A percentile compares a stretch with the other conserved stretches of the same genome.
Evolutionary conservation across 2,797 vertebrate species (phyloP).

Genomic region (Neosilurus hyrtlii): DNA sequence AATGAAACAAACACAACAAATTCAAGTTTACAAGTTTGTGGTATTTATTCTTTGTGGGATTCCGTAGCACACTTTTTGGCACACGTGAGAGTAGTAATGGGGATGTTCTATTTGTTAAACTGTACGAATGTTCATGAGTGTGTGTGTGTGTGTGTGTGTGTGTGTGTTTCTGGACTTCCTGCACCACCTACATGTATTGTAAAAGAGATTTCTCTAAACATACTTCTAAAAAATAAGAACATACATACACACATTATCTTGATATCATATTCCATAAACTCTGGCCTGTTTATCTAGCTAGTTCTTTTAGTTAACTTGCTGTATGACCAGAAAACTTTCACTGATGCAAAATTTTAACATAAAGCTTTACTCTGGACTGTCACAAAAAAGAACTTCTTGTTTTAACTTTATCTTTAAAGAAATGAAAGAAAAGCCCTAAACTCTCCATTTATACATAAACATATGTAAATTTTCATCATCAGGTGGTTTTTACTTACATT

Average conservation of each 20-base stretch:
- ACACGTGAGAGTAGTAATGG: not conserved
- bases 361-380: not conserved
- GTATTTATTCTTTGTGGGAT: slow-evolving; percentile 11
- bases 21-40: slow-evolving; percentile 37
- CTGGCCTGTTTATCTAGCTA: not conserved
- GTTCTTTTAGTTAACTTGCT: not conserved
- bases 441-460: too few relatives aligned
- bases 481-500: too few relatives aligned
- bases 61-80: not conserved
- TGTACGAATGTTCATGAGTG: not conserved
- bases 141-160: not conserved
- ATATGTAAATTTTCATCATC: too few relatives aligned
- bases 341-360: not conserved
- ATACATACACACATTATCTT: not conserved
- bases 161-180: not conserved
- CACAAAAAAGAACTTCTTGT: not conserved
- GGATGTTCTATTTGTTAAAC: not conserved
- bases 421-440: too few relatives aligned
- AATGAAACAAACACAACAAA: slow-evolving; percentile 34
- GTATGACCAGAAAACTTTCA: not conserved
- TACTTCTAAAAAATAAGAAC: not conserved
- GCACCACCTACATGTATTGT: not conserved
- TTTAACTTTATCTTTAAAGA: too few relatives aligned
- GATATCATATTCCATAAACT: not conserved
- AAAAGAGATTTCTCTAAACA: not conserved